Base-by-base conservation (phyloP, 2,888 invertebrate species). In the Athalia rosae region DNA sequence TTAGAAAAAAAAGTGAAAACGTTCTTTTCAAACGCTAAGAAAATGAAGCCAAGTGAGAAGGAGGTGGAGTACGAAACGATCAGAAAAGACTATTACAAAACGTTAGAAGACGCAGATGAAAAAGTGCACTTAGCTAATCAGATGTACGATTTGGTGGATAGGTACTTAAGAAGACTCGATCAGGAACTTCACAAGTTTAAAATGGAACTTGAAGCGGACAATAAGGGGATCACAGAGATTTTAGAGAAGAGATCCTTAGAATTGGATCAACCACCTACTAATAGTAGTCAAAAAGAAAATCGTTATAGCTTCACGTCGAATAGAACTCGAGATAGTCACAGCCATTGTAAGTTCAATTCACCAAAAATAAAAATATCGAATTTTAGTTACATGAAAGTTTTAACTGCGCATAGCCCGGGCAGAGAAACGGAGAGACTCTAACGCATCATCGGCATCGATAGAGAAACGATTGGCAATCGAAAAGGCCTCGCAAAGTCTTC, bases 151-250 rank as follows among this genome's bases (percentile, higher is more conserved):
- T 92, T 98, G 85, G 98, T 99, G 76, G 97, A 98, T 87, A 93
- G 98, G 87, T 98, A 99, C 91, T 92, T 98, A 85, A 92, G 98
- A 79, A 93, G 97, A 89, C 91, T 99, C 76, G 97, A 96, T 91
- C 92, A 93, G 90, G 99, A 99, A 89, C 91, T 99, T 74, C 96
- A 97, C 84, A 99, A 99, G 90, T 99, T 99, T 90, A 99, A 99
- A 91, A 97, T 98, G 93, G 99, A 99, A 91, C 90, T 99, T 79
- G 99, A 99, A 91, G 99, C 99, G 0, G 99, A 99, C 90, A 98
- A 99, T 92, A 97, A 98, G 84, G 99, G 99, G 3, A 98, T 99
- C 76, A 99, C 99, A 0, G 99, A 99, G 91, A 92, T 97, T 69
- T 90, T 99, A 81, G 99, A 99, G 91, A 97, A 98, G 90, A 92